Evolutionary conservation across 2,888 invertebrate genomes (phyloP), one percentile per base, ranked within the genome.

Genomic region (Stictocephala bisonia): DNA sequence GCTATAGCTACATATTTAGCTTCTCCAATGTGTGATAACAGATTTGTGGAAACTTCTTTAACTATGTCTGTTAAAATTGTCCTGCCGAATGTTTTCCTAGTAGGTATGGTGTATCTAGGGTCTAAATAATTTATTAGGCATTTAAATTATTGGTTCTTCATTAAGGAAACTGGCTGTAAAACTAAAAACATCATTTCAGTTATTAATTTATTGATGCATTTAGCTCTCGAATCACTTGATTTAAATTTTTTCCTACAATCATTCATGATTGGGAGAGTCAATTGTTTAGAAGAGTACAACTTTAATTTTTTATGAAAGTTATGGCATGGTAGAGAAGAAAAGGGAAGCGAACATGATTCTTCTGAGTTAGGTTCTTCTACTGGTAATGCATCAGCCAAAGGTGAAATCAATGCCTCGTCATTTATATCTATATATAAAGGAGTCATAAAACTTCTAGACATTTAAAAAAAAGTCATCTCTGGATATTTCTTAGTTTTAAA

Each of bases 171-270:
- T 6, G 50, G 50, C n/a, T 68, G 67, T 20, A 24, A 3, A 22
- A 48, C 50, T 11, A 29, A 18, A 31, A 27, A 50, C n/a, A 68
- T 27, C 50, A 50, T 68, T 29, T 68, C 67, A 18, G 50, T 50
- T 50, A 68, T 18, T 11, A 48, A 18, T n/a, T n/a, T n/a, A n/a
- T n/a, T n/a, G n/a, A n/a, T n/a, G n/a, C n/a, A n/a, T n/a, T n/a
- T n/a, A n/a, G n/a, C n/a, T n/a, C n/a, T n/a, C n/a, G n/a, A n/a
- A 27, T 56, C 56, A 3, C 3, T 27, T 24, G 56, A 4, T n/a
- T 56, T 56, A 56, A 27, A 56, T 27, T 56, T 56, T 24, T 18
- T 27, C 56, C 26, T 56, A 7, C 24, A 9, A 29, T 56, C 56
- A 56, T 26, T 24, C 29, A 56, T 7, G 3, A 2, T 15, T 4